Evolutionary conservation across 2,113 vertebrate genomes (phyloP).

Genomic region (Rhinoderma darwinii): DNA sequence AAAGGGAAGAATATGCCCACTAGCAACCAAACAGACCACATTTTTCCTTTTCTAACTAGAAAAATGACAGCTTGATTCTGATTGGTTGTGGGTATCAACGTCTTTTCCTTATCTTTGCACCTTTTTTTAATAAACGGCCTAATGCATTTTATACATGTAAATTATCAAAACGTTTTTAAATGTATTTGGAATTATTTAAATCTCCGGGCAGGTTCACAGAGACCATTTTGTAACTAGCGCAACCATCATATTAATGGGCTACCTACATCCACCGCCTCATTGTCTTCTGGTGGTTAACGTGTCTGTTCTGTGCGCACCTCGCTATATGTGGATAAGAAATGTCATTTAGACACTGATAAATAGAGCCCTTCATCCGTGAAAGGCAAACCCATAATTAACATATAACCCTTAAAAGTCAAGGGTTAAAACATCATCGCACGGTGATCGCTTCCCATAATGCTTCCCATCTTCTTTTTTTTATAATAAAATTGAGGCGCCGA

Average conservation of each 20-base stretch:
- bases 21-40: too few relatives aligned
- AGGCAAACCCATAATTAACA: conserved; percentile 9
- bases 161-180: background rate
- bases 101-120: background rate
- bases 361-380: background rate
- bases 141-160: background rate
- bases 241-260: background rate
- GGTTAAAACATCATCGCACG: conserved; percentile 10
- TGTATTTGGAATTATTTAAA: background rate
- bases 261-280: background rate
- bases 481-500: conserved; percentile 57
- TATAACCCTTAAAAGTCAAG: conserved; percentile 25
- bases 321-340: conserved; percentile 9
- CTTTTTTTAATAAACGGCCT: background rate
- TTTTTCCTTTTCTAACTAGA: too few relatives aligned
- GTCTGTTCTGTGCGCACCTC: background rate
- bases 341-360: conserved; percentile 1
- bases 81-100: background rate
- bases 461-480: conserved; percentile 53
- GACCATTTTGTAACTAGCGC: background rate
- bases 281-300: background rate
- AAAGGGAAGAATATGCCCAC: too few relatives aligned
- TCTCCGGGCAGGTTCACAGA: background rate
- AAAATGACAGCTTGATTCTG: background rate
- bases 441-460: conserved; percentile 3